Evolutionary conservation across 1,140 invertebrate genomes (phyloP).

Genomic region (Drosophila erecta): DNA sequence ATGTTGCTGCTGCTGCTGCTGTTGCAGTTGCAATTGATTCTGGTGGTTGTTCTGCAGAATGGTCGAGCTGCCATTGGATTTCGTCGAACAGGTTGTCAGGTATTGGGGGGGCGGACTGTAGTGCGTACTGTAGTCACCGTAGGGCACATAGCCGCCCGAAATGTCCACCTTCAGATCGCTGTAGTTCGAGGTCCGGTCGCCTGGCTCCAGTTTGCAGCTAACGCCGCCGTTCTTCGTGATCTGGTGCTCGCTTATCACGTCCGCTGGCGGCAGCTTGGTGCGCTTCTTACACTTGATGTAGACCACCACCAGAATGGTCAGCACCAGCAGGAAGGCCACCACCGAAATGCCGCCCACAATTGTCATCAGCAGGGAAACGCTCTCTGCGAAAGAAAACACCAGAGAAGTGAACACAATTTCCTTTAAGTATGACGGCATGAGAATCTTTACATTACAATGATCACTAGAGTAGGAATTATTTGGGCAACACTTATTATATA

Average conservation of each 20-base stretch:
- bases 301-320: conserved; percentile 72
- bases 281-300: conserved; percentile 80
- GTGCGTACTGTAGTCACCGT: conserved; percentile 91
- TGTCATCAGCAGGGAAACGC: conserved; percentile 69
- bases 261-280: conserved; percentile 79
- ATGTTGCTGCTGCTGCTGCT: conserved; percentile 73
- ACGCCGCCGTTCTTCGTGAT: conserved; percentile 80
- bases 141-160: conserved; percentile 94
- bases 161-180: conserved; percentile 96
- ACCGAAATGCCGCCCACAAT: conserved; percentile 73
- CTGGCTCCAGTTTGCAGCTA: conserved; percentile 86
- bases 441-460: too few species aligned
- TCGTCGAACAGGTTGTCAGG: conserved; percentile 79
- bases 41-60: conserved; percentile 81
- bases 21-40: conserved; percentile 77
- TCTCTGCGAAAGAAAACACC: conserved; percentile 50
- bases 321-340: conserved; percentile 67
- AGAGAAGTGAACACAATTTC: background rate
- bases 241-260: conserved; percentile 83
- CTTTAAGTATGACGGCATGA: background rate
- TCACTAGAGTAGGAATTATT: too few species aligned
- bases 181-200: conserved; percentile 95
- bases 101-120: conserved; percentile 90
- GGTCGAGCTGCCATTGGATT: conserved; percentile 80
- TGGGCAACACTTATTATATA: too few species aligned